Evolutionary conservation across 2,888 invertebrate genomes (phyloP), one percentile per base, ranked within the genome.

Genomic region (Galeopsomyia nigrocyanea): DNA sequence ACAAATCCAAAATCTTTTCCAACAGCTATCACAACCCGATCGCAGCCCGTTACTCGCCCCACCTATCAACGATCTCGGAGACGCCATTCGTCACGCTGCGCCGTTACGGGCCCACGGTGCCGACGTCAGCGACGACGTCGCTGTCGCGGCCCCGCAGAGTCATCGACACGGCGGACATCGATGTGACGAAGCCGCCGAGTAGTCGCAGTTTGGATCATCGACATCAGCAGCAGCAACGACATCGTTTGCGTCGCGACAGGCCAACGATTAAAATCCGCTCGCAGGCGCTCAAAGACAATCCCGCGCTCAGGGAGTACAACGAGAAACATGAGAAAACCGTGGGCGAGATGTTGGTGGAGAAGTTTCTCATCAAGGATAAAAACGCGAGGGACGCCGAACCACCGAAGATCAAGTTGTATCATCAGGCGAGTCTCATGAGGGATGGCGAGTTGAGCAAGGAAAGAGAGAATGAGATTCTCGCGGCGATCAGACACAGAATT

Each of bases 111-210:
- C 81, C 85, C 9, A 77, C 79, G 0, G 71, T 77, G 2, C 75
- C 79, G 17, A 51, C 75, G 1, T 50, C 80, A 10, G 82, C 89
- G 13, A 51, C 53, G 6, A 16, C 58, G 13, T 50, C 70, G 3
- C 22, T 75, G 1, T 87, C 91, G 1, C 90, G 92, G 66, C 94
- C 94, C 1, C 91, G 93, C 63, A 90, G 91, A 77, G 80, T 83
- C 10, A 93, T 95, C 76, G 94, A 95, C 84, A 95, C 95, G 2
- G 94, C 94, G 46, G 94, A 95, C 82, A 95, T 95, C 77, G 95
- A 95, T 84, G 95, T 95, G 0, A 93, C 94, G 0, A 90, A 90
- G 75, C 82, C 82, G 0, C 79, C 75, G 80, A 73, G 68, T 0
- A 73, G 68, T 0, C 77, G 77, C 19, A 60, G 72, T 76, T 60